These are phyloP conservation scores for Argya squamiceps DNA, from an alignment of 2,797 vertebrate genomes.

Conservation along the genomic window DNA sequence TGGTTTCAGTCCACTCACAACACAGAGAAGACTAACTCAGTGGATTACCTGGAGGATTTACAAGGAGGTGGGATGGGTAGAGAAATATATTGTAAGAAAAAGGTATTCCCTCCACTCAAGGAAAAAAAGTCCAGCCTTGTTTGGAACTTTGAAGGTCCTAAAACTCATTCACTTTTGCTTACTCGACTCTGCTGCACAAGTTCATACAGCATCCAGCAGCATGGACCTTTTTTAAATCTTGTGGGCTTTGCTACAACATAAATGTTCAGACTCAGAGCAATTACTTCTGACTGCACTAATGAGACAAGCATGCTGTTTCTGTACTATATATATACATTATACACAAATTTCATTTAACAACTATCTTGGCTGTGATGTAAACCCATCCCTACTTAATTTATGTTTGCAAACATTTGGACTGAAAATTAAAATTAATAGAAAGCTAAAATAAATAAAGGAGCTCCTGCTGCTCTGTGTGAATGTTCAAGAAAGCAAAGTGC, in stretches of 20 bases:
- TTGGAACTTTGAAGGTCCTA: neutral
- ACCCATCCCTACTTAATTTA: slow-evolving; percentile 47
- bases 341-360: slow-evolving; percentile 32
- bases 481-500: neutral
- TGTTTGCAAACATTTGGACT: slow-evolving; percentile 41
- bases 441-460: slow-evolving; percentile 43
- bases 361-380: slow-evolving; percentile 47
- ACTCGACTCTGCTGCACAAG: neutral
- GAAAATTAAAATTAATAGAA: slow-evolving; percentile 62
- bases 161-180: neutral
- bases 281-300: slow-evolving; percentile 34
- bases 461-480: neutral
- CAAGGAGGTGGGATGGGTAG: neutral
- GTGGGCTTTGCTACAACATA: neutral
- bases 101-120: neutral
- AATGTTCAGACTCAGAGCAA: neutral
- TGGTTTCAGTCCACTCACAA: neutral
- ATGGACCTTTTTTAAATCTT: neutral
- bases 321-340: neutral
- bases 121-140: neutral
- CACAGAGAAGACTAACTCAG: rapidly evolving
- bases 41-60: neutral
- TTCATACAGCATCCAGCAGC: neutral
- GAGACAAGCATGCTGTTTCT: slow-evolving; percentile 17
- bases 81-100: neutral